Conservation (phyloP, 2,797 vertebrate species). For the Lepidocolaptes lacrymiger region DNA sequence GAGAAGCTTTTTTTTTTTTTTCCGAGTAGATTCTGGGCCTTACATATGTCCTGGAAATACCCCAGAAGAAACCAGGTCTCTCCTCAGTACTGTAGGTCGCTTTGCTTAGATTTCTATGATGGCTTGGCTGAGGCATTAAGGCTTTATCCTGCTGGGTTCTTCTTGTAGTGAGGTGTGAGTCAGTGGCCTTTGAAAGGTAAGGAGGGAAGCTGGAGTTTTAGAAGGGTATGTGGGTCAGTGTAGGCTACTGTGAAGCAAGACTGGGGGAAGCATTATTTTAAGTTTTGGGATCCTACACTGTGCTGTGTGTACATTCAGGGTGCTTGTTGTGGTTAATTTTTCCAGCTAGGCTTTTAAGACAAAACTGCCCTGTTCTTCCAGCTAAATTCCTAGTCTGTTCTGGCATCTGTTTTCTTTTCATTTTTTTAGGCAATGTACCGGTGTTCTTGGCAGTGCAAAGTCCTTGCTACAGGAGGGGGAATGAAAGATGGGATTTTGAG, state of each 20-base stretch:
- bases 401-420: not conserved
- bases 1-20: not conserved
- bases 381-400: not conserved
- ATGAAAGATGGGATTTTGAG: slow-evolving; percentile 80
- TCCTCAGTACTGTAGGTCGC: not conserved
- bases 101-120: not conserved
- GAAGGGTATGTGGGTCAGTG: fast-evolving
- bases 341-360: not conserved
- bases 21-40: not conserved
- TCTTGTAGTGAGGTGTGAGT: not conserved
- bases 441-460: slow-evolving; percentile 81
- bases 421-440: slow-evolving; percentile 79
- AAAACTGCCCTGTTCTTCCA: not conserved
- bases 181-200: not conserved
- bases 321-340: not conserved
- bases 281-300: not conserved
- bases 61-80: not conserved
- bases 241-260: not conserved
- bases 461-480: slow-evolving; percentile 80
- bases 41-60: not conserved
- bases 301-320: fast-evolving
- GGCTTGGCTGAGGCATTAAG: not conserved
- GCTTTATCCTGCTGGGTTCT: not conserved
- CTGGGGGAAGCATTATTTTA: not conserved
- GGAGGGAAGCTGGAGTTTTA: not conserved